Conservation (phyloP, 2,113 vertebrate genomes). For the Python bivittatus region DNA sequence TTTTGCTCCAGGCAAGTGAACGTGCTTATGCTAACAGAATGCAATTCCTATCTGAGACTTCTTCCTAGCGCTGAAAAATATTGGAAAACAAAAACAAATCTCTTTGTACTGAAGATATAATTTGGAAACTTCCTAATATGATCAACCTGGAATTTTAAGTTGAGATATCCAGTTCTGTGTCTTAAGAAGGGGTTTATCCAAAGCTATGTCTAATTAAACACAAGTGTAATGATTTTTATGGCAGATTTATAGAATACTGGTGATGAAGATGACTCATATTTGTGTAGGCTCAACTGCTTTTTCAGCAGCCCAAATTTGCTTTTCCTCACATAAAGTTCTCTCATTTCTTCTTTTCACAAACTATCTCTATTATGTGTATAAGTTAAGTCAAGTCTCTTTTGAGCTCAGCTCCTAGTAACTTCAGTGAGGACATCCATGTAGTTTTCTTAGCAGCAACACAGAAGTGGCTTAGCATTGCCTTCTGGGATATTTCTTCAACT, state of each 20-base stretch:
- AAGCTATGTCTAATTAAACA: conserved; percentile 10
- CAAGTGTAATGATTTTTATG: not conserved
- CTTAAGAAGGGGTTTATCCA: not conserved
- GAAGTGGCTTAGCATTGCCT: no score
- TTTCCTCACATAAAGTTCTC: not conserved
- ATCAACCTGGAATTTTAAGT: not conserved
- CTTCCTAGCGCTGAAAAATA: not conserved
- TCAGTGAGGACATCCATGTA: no score
- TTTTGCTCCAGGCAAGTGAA: not conserved
- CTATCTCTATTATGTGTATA: not conserved
- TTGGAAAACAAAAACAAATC: not conserved
- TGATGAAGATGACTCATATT: not conserved
- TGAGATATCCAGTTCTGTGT: conserved; percentile 4
- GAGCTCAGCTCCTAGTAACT: no score
- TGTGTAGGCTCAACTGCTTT: not conserved
- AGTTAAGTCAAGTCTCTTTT: no score
- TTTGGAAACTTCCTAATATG: not conserved
- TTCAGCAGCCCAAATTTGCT: not conserved
- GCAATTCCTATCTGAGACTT: not conserved
- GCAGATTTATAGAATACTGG: not conserved
- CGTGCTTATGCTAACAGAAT: not conserved
- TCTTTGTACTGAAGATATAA: not conserved
- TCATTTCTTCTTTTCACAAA: not conserved
- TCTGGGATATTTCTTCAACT: no score
- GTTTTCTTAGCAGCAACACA: no score